Evolutionary conservation across 2,888 invertebrate genomes (phyloP).

Genomic region (Mesodorylaimus sp.): DNA sequence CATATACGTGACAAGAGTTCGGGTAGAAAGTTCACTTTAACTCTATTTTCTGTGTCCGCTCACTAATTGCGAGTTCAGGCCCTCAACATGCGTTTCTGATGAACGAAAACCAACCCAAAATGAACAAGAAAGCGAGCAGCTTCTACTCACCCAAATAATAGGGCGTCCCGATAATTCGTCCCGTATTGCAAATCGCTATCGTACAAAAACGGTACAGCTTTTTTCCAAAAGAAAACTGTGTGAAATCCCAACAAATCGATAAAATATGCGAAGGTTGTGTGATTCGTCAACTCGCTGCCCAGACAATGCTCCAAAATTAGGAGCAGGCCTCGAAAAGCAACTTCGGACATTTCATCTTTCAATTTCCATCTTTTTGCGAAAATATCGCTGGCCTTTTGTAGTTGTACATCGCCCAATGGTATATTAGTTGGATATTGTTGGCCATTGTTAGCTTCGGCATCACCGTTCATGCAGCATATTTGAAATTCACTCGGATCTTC

Average conservation of each 20-base stretch:
- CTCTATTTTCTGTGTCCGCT: no score
- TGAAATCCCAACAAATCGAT: constrained; percentile 18
- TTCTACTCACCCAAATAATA: constrained; percentile 18
- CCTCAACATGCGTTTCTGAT: no score
- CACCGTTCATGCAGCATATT: no score
- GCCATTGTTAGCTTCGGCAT: no score
- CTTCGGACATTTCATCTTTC: constrained; percentile 9
- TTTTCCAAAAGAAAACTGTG: constrained; percentile 19
- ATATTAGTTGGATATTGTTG: not conserved
- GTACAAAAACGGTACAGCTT: constrained; percentile 21
- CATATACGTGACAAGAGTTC: no score
- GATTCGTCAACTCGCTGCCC: constrained; percentile 3
- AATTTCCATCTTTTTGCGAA: constrained; percentile 9
- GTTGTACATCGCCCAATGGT: not conserved
- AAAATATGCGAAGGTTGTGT: constrained; percentile 15
- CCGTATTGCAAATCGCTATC: constrained; percentile 25
- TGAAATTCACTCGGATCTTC: not conserved
- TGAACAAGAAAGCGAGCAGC: no score
- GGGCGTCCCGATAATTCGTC: constrained; percentile 24
- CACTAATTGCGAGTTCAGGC: no score
- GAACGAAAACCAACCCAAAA: no score
- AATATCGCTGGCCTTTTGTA: not conserved
- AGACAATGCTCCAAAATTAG: constrained; percentile 20
- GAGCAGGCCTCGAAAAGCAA: constrained; percentile 15
- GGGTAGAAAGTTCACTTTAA: no score